phyloP scores from a whole-genome alignment of 2,113 vertebrate genomes.

The Notarius quadriscutis region DNA sequence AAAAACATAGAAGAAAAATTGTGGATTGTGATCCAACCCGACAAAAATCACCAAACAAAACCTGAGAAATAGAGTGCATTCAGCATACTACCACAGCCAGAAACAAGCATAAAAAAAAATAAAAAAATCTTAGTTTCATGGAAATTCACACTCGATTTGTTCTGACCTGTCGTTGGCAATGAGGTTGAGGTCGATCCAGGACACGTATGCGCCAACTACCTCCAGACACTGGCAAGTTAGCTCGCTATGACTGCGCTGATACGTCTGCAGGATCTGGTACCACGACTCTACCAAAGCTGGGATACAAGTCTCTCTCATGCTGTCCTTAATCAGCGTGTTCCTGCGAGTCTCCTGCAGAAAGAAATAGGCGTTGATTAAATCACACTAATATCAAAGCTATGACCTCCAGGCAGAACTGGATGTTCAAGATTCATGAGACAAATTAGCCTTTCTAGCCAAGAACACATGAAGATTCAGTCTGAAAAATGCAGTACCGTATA shows the following conservation, averaged over 20 bases:
- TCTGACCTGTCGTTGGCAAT: constrained; percentile 95
- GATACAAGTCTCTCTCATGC: constrained; percentile 95
- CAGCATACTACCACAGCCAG: neutral
- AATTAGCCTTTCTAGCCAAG: neutral
- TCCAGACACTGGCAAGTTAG: constrained; percentile 98
- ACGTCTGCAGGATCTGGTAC: constrained; percentile 97
- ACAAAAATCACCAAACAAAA: too few relatives aligned
- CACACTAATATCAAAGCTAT: neutral
- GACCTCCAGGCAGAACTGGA: neutral
- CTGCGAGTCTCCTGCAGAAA: constrained; percentile 85
- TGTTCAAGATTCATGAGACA: neutral
- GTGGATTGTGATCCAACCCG: too few relatives aligned
- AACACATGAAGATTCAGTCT: neutral
- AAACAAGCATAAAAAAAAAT: neutral
- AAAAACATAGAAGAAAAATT: too few relatives aligned
- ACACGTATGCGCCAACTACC: constrained; percentile 95
- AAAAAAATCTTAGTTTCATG: too few relatives aligned
- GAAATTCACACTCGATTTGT: too few relatives aligned
- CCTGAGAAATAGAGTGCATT: neutral
- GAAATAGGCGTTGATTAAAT: neutral
- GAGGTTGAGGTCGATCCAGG: constrained; percentile 98
- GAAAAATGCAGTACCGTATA: neutral
- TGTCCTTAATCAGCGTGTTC: constrained; percentile 94
- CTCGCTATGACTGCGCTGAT: constrained; percentile 91
- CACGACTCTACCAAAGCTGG: constrained; percentile 96